Base-by-base conservation (phyloP, 2,113 vertebrate species). In the Romanogobio albipinnatus region DNA sequence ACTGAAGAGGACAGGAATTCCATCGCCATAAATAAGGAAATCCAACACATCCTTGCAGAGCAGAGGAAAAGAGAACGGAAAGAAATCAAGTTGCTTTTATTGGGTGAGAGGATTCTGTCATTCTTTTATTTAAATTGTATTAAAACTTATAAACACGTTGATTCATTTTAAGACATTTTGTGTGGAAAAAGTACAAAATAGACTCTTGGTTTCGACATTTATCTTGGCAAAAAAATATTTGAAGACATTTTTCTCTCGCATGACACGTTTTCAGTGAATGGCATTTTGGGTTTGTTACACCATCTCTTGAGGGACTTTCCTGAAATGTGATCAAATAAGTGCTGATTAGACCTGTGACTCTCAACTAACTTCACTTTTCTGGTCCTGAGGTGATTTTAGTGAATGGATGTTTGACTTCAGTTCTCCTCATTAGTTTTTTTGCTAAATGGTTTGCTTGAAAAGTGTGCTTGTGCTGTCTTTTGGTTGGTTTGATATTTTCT, bases 51-150 rank as follows among this genome's bases (percentile, higher is more conserved):
- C 58, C 94, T 97, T 5, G 90, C 93, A 43, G 89, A 95, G 1
- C 95, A 97, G 91, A 96, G 96, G 88, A 95, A 92, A 76, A 91
- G 87, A 29, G 94, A 96, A 68, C 92, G 91, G 0, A 92, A 61
- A 24, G 95, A 97, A 84, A 92, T 97, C 3, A 98, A 98, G 89
- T 89, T 98, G 39, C 94, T 98, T 17, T 88, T 98, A 26, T 84
- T 97, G 13, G 96, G 97, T 98, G 87, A 95, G 93, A 79, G 43
- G 19, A 13, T n/a, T 22, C 29, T 58, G 24, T 49, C 22, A 49
- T 11, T 17, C 36, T 71, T 71, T 39, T 7, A 39, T 68, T 1
- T 19, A 33, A 68, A 9, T 9, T 68, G 8, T 22, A n/a, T n/a
- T 71, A 22, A 43, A 36, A 68, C 14, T 1, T 68, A 7, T 1